Evolutionary conservation across 2,797 vertebrate genomes (phyloP).

Genomic region (Knipowitschia caucasica): DNA sequence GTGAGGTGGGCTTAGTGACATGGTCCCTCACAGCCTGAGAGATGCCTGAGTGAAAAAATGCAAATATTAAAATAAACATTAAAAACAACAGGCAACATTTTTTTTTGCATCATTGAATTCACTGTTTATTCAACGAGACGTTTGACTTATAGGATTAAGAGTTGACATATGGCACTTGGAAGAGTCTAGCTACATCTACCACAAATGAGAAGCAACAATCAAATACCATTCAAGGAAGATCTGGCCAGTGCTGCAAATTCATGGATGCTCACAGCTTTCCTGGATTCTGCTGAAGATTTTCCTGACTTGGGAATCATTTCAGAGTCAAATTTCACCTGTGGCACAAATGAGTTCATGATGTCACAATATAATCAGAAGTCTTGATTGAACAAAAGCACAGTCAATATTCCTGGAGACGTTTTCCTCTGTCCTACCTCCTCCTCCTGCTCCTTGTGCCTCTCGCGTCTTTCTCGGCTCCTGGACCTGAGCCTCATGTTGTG

Average conservation of each 20-base stretch:
- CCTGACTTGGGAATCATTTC: slow-evolving; percentile 97
- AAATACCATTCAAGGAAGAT: slow-evolving; percentile 91
- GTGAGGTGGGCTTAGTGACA: slow-evolving; percentile 95
- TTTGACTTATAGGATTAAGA: neutral
- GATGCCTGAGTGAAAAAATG: slow-evolving; percentile 76
- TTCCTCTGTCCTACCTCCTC: slow-evolving; percentile 41
- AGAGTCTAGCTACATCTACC: neutral
- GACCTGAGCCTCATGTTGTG: slow-evolving; percentile 46
- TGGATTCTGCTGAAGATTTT: slow-evolving; percentile 72
- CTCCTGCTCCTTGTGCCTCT: slow-evolving; percentile 31
- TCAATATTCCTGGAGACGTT: neutral
- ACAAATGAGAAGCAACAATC: neutral
- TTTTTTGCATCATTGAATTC: neutral
- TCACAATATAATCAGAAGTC: neutral
- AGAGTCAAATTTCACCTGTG: slow-evolving; percentile 90
- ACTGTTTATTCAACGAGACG: neutral
- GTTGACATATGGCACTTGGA: too few relatives aligned
- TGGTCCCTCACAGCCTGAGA: slow-evolving; percentile 97
- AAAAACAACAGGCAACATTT: neutral
- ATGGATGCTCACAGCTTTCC: slow-evolving; percentile 93
- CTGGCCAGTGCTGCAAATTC: slow-evolving; percentile 96
- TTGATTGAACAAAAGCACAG: neutral
- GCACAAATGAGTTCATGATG: neutral
- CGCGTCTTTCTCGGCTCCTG: slow-evolving; percentile 38
- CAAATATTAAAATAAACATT: neutral